Percentiles rank a stretch among this genome's conserved stretches.
These are phyloP conservation scores for Rhynchotus rufescens DNA, from an alignment of 2,797 vertebrate species.

Conservation along the genomic window DNA sequence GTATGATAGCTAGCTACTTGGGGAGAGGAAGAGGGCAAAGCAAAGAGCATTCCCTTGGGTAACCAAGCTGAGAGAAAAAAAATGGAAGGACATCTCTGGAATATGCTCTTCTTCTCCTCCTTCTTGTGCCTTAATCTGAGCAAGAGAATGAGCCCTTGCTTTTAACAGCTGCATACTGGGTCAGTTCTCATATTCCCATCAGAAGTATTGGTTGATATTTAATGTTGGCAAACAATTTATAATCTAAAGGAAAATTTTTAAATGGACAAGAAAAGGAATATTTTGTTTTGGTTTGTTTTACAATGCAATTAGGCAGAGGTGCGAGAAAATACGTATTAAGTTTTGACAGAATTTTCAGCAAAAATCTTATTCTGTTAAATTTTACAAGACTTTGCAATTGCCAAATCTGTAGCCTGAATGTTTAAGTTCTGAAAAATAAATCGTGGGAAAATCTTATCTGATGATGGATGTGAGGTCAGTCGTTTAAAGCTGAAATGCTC, in stretches of 20 bases:
- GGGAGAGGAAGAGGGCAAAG: neutral
- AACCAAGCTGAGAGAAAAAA: neutral
- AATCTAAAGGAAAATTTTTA: neutral
- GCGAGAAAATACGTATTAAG: neutral
- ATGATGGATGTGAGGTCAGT: slow-evolving; percentile 55
- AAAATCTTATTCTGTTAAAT: neutral
- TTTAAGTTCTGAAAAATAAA: slow-evolving; percentile 1
- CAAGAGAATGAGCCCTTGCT: neutral
- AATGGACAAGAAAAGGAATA: neutral
- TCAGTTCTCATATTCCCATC: neutral
- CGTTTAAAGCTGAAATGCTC: slow-evolving; percentile 50
- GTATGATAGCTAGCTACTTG: neutral
- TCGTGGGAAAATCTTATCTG: neutral
- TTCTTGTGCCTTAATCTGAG: neutral
- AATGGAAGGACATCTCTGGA: rapidly evolving
- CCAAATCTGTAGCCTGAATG: neutral
- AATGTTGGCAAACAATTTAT: neutral
- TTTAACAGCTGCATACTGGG: neutral
- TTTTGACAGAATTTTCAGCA: neutral
- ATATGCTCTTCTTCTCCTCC: neutral
- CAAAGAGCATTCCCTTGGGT: neutral
- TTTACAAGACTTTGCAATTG: neutral
- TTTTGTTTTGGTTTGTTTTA: neutral
- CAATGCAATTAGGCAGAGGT: neutral
- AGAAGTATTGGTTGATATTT: neutral